These are phyloP conservation scores for Lucilia cuprina DNA, from an alignment of 1,140 invertebrate genomes.

Conservation along the genomic window DNA sequence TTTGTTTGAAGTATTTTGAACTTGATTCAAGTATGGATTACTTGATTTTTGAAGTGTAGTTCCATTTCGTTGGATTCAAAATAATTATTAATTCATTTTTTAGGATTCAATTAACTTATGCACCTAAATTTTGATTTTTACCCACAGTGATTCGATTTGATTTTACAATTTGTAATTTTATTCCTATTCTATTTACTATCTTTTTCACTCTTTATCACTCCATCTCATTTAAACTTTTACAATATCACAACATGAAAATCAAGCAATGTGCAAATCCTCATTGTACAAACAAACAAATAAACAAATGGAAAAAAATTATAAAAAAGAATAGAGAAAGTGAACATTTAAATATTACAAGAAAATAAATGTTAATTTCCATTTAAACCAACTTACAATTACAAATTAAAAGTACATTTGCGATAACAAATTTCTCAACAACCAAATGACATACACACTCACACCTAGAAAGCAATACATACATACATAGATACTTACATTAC, in stretches of 20 bases:
- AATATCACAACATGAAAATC: neutral
- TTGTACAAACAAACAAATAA: neutral
- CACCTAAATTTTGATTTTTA: neutral
- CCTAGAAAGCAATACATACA: neutral
- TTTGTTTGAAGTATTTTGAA: too few relatives aligned
- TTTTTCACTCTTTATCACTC: neutral
- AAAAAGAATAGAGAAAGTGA: neutral
- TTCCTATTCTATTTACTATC: too few relatives aligned
- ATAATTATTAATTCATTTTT: too few relatives aligned
- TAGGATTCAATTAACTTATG: too few relatives aligned
- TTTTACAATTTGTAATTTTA: neutral
- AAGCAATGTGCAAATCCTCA: neutral
- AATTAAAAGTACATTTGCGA: slow-evolving; percentile 33
- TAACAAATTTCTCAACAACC: slow-evolving; percentile 13
- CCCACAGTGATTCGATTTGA: neutral
- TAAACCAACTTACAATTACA: slow-evolving; percentile 30
- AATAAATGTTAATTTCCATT: slow-evolving; percentile 35
- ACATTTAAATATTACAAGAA: slow-evolving; percentile 8
- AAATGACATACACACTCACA: neutral
- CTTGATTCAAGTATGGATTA: too few relatives aligned
- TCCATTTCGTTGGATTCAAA: too few relatives aligned
- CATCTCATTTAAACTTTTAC: neutral
- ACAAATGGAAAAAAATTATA: neutral
- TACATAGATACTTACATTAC: too few relatives aligned
- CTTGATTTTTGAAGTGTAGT: too few relatives aligned